Evolutionary conservation across 2,113 vertebrate species (phyloP), one percentile per base, ranked within the genome.

Genomic region (Cyanistes caeruleus): DNA sequence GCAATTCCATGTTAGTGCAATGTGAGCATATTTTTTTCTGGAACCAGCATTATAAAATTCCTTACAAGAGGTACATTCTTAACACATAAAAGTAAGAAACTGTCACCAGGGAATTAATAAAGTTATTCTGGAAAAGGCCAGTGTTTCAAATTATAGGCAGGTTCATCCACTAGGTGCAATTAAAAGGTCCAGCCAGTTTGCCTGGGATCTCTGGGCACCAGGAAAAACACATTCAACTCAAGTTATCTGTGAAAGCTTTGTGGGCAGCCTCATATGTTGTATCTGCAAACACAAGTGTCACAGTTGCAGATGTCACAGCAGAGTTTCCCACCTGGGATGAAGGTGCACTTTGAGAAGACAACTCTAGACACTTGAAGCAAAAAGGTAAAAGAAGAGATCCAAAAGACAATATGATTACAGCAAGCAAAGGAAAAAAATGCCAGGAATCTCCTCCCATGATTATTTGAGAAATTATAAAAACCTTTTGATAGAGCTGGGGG

Each of bases 351-450:
- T 82, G 77, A 97, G 81, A 59, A 95, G 56, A 17, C 52, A 81
- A 33, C 52, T 96, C 46, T 68, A 58, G 69, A 97, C 44, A 70
- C 46, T n/a, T 74, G 70, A 95, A 83, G 87, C 87, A 84, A 59
- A 62, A 95, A 83, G 21, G 31, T 79, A 75, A 95, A 95, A 77
- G n/a, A n/a, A n/a, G 72, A 95, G 62, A 93, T 96, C 51, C 82
- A 79, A 89, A 97, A 97, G 69, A 59, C 69, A 87, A 11, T 33
- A 22, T 28, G 13, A 73, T 56, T 94, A 53, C 20, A 82, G 9
- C 9, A 69, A 85, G 62, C 17, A 60, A 53, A 33, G 8, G n/a
- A 6, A 74, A 84, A 84, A 93, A 63, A 27, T 0, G 1, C 0
- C 13, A 46, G 15, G 37, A 55, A 78, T 74, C 12, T 88, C 27